phyloP scores from a whole-genome alignment of 2,113 vertebrate species.

The Vombatus ursinus region DNA sequence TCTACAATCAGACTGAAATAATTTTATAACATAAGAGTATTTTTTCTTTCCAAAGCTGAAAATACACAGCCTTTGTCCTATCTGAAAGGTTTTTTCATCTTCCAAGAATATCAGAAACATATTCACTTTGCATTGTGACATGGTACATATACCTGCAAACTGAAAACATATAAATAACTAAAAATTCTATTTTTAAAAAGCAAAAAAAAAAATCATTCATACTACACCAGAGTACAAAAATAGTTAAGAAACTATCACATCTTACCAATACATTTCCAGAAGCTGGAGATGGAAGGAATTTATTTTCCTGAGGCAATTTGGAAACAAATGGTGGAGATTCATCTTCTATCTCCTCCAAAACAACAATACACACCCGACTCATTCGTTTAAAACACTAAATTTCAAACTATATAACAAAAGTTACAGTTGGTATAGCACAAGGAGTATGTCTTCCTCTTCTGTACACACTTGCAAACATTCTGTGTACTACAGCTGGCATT shows the following conservation, averaged over 20 bases:
- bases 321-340: conserved; percentile 88
- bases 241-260: conserved; percentile 71
- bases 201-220: conserved; percentile 12
- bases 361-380: conserved; percentile 95
- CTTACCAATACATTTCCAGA: conserved; percentile 89
- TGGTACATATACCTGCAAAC: background rate
- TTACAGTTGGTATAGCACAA: conserved; percentile 57
- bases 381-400: conserved; percentile 88
- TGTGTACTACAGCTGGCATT: conserved; percentile 51
- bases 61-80: background rate
- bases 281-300: conserved; percentile 77
- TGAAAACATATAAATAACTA: conserved; percentile 28
- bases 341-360: conserved; percentile 96
- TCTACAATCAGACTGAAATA: background rate
- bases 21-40: background rate
- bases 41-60: background rate
- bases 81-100: conserved; percentile 36
- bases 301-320: conserved; percentile 85
- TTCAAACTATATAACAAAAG: conserved; percentile 71
- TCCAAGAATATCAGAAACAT: conserved; percentile 49
- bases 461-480: conserved; percentile 76
- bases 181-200: conserved; percentile 24
- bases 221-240: conserved; percentile 64
- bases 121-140: conserved; percentile 47
- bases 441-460: conserved; percentile 78